Base-by-base conservation (phyloP, 35 echinoderm and acorn worm species). In the Lytechinus variegatus region DNA sequence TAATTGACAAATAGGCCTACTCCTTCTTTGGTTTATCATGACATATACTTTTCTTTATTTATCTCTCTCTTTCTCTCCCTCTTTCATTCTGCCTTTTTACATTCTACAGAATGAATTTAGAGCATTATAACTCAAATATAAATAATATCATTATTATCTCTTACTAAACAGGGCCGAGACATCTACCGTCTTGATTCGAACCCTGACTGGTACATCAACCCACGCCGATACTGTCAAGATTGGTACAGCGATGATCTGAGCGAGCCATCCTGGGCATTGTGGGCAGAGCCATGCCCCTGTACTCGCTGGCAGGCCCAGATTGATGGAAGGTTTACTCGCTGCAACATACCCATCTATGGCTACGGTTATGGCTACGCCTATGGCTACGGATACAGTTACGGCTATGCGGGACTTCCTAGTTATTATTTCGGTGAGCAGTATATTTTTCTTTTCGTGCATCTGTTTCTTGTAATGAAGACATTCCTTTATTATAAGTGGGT, bases 151-250 rank as follows among this genome's bases (percentile, higher is more conserved):
- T 44, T 44, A 44, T 44, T 44, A 44, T 44, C 33, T 44, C 33
- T 44, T 44, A 44, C 33, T 44, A 44, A 44, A n/a, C 88, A 54
- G 52, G 88, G 88, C 1, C 7, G 88, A 54, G 28, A 90, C 27
- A 90, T 90, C 28, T 90, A 90, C 21, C 88, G 88, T 29, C 88
- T 90, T 52, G 88, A 90, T 33, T 10, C 9, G 2, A 90, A 90
- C 52, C 27, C 88, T 5, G 88, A 90, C 88, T 90, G 16, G 10
- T 90, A 90, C 16, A 33, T 90, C 27, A 90, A 90, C 88, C 88
- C 88, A 5, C 28, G 88, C 28, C 52, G 52, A 10, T 90, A 90
- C 88, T 90, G 88, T 54, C 52, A 52, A 44, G 52, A 90, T 29
- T 90, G 88, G 88, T 90, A 90, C 88, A 1, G 9, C 14, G 52